Conservation (phyloP, 1,140 invertebrate genomes). For the Paraescarpia echinospica region DNA sequence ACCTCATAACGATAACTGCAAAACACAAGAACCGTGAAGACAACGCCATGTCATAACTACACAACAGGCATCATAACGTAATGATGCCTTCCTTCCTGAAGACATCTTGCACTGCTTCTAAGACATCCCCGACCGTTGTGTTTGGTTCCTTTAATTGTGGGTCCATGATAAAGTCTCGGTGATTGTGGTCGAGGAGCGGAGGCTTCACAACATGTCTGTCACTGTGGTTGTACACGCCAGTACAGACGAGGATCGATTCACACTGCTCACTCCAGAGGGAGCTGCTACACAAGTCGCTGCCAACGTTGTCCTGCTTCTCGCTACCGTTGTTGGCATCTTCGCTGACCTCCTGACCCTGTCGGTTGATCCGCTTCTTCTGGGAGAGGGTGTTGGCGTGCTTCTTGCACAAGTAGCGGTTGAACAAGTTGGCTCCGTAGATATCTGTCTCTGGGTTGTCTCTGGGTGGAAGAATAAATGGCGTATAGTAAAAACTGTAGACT, state of each 20-base stretch:
- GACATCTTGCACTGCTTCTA: constrained; percentile 63
- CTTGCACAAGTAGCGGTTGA: constrained; percentile 65
- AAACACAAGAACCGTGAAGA: neutral
- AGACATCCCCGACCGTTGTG: constrained; percentile 61
- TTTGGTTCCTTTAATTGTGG: constrained; percentile 61
- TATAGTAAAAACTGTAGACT: neutral
- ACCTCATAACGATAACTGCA: neutral
- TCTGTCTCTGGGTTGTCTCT: constrained; percentile 75
- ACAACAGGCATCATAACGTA: neutral
- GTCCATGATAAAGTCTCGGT: constrained; percentile 60
- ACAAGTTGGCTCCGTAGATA: constrained; percentile 74
- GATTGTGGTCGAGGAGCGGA: constrained; percentile 47
- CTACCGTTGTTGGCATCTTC: neutral
- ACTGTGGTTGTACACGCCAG: constrained; percentile 52
- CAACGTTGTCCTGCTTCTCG: neutral
- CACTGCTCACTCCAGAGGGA: constrained; percentile 41
- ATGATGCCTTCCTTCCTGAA: constrained; percentile 60
- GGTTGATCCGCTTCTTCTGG: constrained; percentile 13
- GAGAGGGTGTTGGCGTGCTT: constrained; percentile 28
- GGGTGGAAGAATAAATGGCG: constrained; percentile 39
- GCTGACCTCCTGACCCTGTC: constrained; percentile 11
- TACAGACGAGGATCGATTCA: constrained; percentile 57
- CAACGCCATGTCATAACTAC: neutral
- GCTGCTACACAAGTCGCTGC: neutral
- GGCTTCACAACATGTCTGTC: constrained; percentile 41